A percentile compares a stretch with the other conserved stretches of the same genome.
phyloP scores from a whole-genome alignment of 1,140 invertebrate species.

The Neodiprion fabricii region DNA sequence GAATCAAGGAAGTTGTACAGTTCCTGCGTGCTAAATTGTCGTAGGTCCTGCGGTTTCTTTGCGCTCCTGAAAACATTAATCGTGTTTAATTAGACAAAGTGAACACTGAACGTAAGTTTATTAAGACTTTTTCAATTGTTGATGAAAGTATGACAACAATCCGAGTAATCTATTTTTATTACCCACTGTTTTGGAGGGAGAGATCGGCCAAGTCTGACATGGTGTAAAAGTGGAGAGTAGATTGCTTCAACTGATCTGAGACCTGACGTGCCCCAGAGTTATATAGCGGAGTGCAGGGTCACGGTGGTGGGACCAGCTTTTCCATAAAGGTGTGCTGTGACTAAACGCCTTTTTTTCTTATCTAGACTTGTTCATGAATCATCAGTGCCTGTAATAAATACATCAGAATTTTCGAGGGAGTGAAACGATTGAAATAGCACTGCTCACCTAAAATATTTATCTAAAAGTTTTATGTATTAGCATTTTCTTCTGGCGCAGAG shows the following conservation, averaged over 20 bases:
- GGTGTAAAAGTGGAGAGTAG: neutral
- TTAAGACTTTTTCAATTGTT: neutral
- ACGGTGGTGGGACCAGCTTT: too few relatives aligned
- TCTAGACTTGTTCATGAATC: too few relatives aligned
- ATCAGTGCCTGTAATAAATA: too few relatives aligned
- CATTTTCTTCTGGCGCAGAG: too few relatives aligned
- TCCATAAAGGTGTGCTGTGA: neutral
- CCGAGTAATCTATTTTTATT: constrained; percentile 8
- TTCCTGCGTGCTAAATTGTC: constrained; percentile 31
- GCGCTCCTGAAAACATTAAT: constrained; percentile 20
- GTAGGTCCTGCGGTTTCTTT: constrained; percentile 30
- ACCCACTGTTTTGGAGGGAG: neutral
- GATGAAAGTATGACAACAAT: neutral
- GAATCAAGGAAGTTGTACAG: constrained; percentile 50
- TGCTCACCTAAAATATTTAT: neutral
- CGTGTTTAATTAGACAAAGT: constrained; percentile 3
- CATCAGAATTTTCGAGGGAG: too few relatives aligned
- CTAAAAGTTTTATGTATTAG: too few relatives aligned
- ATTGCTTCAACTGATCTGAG: neutral
- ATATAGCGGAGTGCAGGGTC: neutral
- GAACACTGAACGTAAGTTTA: neutral
- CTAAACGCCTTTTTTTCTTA: neutral
- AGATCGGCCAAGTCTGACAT: neutral
- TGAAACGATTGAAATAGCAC: neutral
- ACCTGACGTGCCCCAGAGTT: neutral